Evolutionary conservation across 2,797 vertebrate genomes (phyloP), one percentile per base, ranked within the genome.

Genomic region (Tinamus major): DNA sequence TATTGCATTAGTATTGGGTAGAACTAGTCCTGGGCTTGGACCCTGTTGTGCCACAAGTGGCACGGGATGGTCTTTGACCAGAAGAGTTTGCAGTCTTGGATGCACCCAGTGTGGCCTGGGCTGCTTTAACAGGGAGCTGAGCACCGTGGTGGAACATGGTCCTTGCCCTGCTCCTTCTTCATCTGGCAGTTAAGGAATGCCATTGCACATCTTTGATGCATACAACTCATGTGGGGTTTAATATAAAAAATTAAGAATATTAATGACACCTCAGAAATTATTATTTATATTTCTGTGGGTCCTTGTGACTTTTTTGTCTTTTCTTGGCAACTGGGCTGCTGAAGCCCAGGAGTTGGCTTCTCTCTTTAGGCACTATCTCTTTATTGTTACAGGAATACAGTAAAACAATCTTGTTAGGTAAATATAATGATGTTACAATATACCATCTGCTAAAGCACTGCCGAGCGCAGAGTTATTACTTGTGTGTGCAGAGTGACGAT

Each of bases 341-440:
- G 64, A 87, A 80, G 74, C 55, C 29, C 39, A 41, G 65, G 69
- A 85, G 1, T 1, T 91, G 94, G 62, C 77, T 8, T 19, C 72
- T 10, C 48, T 77, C 70, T 92, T 87, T 39, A 46, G 78, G 42
- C 10, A 9, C 64, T 81, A 37, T 92, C 1, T 13, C 64, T 71
- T 67, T 68, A 21, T 79, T 79, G 76, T 96, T 86, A 84, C 74
- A 93, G 74, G 88, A 68, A 79, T 84, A 49, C 71, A 41, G 80
- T 95, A 86, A 89, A 92, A 61, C 79, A 67, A 41, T 89, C 95
- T 96, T 1, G 63, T 94, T 94, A 94, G 90, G 93, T 85, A 93
- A 94, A 94, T 92, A 67, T 70, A 92, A 87, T 2, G 39, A 91
- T 44, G 76, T 89, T 94, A 83, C 0, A 8, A 94, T 81, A 71